Base-by-base conservation (phyloP, 2,888 invertebrate genomes). In the Drosophila borealis region DNA sequence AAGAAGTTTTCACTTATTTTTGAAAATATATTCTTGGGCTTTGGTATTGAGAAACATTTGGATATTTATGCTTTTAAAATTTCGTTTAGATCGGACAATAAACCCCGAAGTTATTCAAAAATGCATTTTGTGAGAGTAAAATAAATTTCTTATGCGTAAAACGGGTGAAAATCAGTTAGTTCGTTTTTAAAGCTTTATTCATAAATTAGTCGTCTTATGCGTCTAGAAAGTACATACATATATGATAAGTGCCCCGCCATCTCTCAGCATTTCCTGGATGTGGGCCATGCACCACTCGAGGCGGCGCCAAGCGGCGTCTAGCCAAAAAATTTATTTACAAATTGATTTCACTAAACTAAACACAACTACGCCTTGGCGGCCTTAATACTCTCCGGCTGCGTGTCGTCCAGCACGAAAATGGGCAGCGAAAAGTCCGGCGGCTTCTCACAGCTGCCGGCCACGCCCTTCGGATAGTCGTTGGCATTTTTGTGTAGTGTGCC, bases 381-480 rank as follows among this genome's bases (percentile, higher is more conserved):
- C 59, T 83, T 87, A 55, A 81, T 74, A 74, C 84, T 82, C 53
- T 89, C 90, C 53, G 87, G 70, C 36, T 83, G 78, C 49, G 83
- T 74, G 4, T 77, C 86, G 39, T 91, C 92, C 50, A 93, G 77
- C 17, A 93, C 92, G 54, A 92, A 93, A n/a, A 93, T 92, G 25
- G 92, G 92, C 11, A 92, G 89, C 17, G 91, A 88, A 55, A 90
- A 92, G 46, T 93, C 92, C 13, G 90, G 66, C 10, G 89, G 89
- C 57, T 90, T 91, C 70, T 92, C 92, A 1, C 80, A 69, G 11
- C 21, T 57, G 0, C 17, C 39, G 0, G 65, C 56, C 21, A 50
- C 60, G 29, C 59, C 63, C 41, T 77, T 64, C 13, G 76, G 60
- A 36, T 79, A 85, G 5, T 80, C 74, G 9, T 89, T 88, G 10